Evolutionary conservation across 2,113 vertebrate species (phyloP), one percentile per base, ranked within the genome.

Genomic region (Mixornis gularis): DNA sequence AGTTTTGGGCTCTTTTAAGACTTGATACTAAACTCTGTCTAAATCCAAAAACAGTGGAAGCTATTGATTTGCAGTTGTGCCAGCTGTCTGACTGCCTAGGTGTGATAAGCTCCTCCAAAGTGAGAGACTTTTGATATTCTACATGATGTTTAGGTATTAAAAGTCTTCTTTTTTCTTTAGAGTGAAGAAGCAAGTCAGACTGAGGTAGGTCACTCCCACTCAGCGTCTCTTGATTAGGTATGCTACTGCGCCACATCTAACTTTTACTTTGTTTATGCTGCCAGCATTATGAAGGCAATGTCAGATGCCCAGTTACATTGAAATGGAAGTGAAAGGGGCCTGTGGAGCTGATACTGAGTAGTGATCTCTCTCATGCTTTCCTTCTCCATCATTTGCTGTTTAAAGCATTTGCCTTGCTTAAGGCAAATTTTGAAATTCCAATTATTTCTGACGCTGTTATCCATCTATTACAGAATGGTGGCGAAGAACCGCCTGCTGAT

Each of bases 391-490:
- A n/a, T 22, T 64, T 89, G 7, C 12, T 74, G 7, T 70, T 79
- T 34, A 36, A 93, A 78, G 24, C 11, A 19, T 27, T 9, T 59
- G 10, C 9, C 25, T 89, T 87, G 22, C 22, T 89, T 79, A 91
- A 46, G 15, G 9, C 30, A 76, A 46, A 24, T 44, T 87, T 79
- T 81, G 27, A 62, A 79, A 56, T 34, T 81, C 6, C 27, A 40
- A 0, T 76, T 78, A 25, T 36, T 59, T 58, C 26, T 95, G 46
- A 87, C 7, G 16, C 4, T 38, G 9, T 65, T 85, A 17, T n/a
- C 4, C 2, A 43, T 92, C 44, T 59, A 0, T 90, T 98, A 68
- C 95, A 99, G 99, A 99, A 99, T 96, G 98, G 98, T 68, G 96
- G 72, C 0, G 96, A 98, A 89, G 59, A 96, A 60, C 70, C 97